Base-by-base conservation (phyloP, 1,140 invertebrate species). In the Nephila pilipes region DNA sequence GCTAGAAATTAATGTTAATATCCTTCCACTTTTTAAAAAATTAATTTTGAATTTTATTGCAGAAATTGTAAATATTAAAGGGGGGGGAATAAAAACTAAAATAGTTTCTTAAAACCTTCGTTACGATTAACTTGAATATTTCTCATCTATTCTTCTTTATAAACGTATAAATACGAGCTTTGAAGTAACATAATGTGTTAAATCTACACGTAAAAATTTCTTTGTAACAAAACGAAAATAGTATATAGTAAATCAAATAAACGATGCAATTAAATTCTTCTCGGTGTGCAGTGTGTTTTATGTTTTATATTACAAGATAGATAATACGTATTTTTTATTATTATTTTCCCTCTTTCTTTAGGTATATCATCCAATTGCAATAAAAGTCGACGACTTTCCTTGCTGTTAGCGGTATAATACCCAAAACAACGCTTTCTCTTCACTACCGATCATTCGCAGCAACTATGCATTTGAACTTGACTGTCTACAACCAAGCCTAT, bases 401-500 rank as follows among this genome's bases (percentile, higher is more conserved):
- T 75, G 16, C 81, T 83, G n/a, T 83, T 83, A 25, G 81, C 81
- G 38, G 81, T 29, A 5, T 36, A 36, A 75, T 14, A 20, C 25
- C 81, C n/a, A 83, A 83, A 83, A 55, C 38, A 83, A 25, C 38
- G 80, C 80, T 83, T 83, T 55, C 36, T n/a, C 46, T 55, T 83
- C 22, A 83, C 54, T 83, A n/a, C 36, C 69, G 36, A 22, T 65
- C 87, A 88, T 75, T 54, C 57, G 36, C 89, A 46, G 79, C 38
- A 81, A 79, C 38, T 79, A 91, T 91, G 58, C 25, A 57, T 90
- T 91, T 83, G 12, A 81, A 46, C 12, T 80, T 65, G 20, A 54
- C 80, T 91, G 55, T 91, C 89, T 91, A 83, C 89, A 91, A 83
- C 79, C 79, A 91, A 91, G 89, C 54, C 79, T 91, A 83, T 91